Conservation (phyloP, 2,797 vertebrate genomes). For the Acrossocheilus wenchowensis region DNA sequence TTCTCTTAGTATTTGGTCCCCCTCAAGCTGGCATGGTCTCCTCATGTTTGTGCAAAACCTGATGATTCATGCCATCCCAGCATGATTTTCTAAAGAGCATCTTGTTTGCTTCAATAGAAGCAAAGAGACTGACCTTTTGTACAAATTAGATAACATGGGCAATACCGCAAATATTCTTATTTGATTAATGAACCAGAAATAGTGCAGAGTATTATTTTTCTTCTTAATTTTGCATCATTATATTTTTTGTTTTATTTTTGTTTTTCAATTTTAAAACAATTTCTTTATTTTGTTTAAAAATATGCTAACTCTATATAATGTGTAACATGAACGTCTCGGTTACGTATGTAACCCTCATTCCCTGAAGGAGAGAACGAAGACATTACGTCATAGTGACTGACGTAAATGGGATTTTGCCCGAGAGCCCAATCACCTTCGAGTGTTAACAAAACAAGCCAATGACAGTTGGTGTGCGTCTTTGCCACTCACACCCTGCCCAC, state of each 20-base stretch:
- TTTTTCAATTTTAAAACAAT: too few relatives aligned
- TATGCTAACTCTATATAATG: background rate
- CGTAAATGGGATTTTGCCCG: too few relatives aligned
- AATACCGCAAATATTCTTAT: background rate
- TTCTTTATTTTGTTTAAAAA: too few relatives aligned
- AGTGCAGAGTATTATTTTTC: background rate
- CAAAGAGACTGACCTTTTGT: conserved; percentile 19
- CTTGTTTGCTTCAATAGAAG: conserved; percentile 1
- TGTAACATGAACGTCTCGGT: too few relatives aligned
- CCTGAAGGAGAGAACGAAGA: too few relatives aligned
- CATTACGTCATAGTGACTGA: too few relatives aligned
- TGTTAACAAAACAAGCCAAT: too few relatives aligned
- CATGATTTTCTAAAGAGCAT: conserved; percentile 4
- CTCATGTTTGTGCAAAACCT: background rate
- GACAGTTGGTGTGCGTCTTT: too few relatives aligned
- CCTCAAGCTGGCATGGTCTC: background rate
- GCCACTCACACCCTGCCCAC: too few relatives aligned
- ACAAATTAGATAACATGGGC: background rate
- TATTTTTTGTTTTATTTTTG: background rate
- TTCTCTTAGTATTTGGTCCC: background rate
- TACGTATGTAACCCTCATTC: too few relatives aligned
- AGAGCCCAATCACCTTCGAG: too few relatives aligned
- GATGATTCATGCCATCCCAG: background rate
- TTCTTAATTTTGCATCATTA: background rate
- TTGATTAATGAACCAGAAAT: background rate